Evolutionary conservation across 2,113 vertebrate species (phyloP), one percentile per base, ranked within the genome.

Genomic region (Python bivittatus): DNA sequence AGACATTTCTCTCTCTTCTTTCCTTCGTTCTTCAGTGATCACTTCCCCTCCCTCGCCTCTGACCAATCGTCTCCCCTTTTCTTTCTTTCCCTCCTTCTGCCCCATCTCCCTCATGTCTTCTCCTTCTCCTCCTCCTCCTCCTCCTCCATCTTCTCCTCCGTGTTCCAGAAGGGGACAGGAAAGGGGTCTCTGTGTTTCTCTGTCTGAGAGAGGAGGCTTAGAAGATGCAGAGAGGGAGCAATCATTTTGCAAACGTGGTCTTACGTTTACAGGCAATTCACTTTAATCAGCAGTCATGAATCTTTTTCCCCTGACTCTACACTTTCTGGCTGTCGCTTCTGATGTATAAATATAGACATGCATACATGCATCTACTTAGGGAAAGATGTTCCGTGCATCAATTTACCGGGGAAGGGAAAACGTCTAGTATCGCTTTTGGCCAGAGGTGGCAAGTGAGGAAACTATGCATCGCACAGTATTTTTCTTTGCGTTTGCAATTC

Each of bases 391-490:
- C n/a, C 33, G 64, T 17, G 64, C n/a, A 72, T 17, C 33, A 1
- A n/a, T n/a, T 72, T 15, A 15, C n/a, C 1, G 1, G 15, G 64
- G n/a, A 33, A 33, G n/a, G 5, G 29, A 17, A 72, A 72, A 6
- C 17, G 64, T 33, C 64, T 33, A 13, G n/a, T 6, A 13, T 33
- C 64, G 15, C 64, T 33, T 33, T 72, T 33, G 6, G 64, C 64
- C 17, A n/a, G 12, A n/a, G 61, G 5, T 1, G 60, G 61, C 61
- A n/a, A 13, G 64, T 68, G 64, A 29, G 64, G n/a, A 68, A 6
- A 12, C n/a, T 1, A n/a, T 0, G 27, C 61, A n/a, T n/a, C 6
- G 64, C 5, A 6, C n/a, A 0, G 5, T 0, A 7, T 72, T 33
- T 17, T 13, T 48, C 48, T 48, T 48, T 72, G 12, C 1, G 5